Conservation (phyloP, 1,140 invertebrate genomes). For the Lepidurus apus region DNA sequence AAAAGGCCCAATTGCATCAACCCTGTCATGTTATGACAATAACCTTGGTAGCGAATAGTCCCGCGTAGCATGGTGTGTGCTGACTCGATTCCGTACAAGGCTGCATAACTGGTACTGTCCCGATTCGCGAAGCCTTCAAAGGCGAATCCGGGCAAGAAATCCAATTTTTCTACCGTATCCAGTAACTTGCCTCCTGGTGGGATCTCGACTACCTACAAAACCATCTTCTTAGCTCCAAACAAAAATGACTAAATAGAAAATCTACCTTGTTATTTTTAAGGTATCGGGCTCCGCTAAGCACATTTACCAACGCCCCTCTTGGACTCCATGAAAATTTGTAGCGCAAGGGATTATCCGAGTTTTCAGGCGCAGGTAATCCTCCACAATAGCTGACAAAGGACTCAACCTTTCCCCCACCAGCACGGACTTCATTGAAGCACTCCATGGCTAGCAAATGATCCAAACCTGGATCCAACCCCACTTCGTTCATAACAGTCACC, state of each 20-base stretch:
- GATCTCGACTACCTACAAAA: conserved; percentile 74
- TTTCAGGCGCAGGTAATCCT: conserved; percentile 76
- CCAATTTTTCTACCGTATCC: conserved; percentile 63
- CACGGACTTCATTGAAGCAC: conserved; percentile 85
- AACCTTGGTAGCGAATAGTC: conserved; percentile 74
- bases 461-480: conserved; percentile 95
- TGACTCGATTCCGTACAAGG: conserved; percentile 79
- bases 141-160: conserved; percentile 94
- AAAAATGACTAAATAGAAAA: conserved; percentile 33
- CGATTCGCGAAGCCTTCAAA: conserved; percentile 95
- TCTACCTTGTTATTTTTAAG: conserved; percentile 70
- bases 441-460: conserved; percentile 96
- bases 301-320: conserved; percentile 80
- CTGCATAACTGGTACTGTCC: conserved; percentile 84
- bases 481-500: conserved; percentile 88
- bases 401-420: conserved; percentile 72
- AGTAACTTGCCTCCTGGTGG: conserved; percentile 80
- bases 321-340: conserved; percentile 99
- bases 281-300: conserved; percentile 81
- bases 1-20: conserved; percentile 82
- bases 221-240: conserved; percentile 3
- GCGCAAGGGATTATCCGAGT: conserved; percentile 83
- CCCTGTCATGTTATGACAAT: conserved; percentile 67
- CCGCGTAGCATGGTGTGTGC: conserved; percentile 85
- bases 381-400: conserved; percentile 97